These are phyloP conservation scores for Corvus cornix DNA, from an alignment of 2,113 vertebrate genomes.

Conservation along the genomic window DNA sequence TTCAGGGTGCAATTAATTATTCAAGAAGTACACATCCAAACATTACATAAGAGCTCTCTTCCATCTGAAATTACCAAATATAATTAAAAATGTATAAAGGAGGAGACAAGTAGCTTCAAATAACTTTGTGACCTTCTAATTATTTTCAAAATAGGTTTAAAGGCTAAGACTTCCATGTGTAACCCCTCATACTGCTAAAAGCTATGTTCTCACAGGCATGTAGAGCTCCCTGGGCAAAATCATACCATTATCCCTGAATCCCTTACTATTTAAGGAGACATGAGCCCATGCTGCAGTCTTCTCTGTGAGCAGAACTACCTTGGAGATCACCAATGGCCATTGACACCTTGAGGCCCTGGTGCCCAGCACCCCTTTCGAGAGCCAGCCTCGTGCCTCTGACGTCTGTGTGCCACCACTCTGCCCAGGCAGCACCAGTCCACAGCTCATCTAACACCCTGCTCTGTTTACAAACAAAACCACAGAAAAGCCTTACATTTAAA, in stretches of 20 bases:
- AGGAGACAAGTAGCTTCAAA: not conserved
- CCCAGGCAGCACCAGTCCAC: not conserved
- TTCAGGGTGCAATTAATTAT: not conserved
- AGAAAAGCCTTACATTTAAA: not conserved
- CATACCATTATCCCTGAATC: not conserved
- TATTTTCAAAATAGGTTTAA: not conserved
- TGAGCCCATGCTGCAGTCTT: not conserved
- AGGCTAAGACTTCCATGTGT: not conserved
- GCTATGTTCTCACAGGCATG: not conserved
- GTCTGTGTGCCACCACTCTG: not conserved
- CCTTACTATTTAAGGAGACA: not conserved
- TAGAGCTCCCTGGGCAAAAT: not conserved
- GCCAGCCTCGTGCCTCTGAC: rapidly evolving
- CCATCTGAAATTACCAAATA: not conserved
- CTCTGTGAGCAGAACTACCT: not conserved
- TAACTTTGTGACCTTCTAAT: not conserved
- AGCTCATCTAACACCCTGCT: not conserved
- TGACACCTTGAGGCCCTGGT: not conserved
- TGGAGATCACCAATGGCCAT: not conserved
- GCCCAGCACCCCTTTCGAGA: not conserved
- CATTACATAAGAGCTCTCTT: not conserved
- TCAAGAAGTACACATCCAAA: not conserved
- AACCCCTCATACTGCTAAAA: not conserved
- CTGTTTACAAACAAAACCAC: not conserved
- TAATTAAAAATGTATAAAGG: not conserved